Base-by-base conservation (phyloP, 1,140 invertebrate genomes). In the Idris sp. region DNA sequence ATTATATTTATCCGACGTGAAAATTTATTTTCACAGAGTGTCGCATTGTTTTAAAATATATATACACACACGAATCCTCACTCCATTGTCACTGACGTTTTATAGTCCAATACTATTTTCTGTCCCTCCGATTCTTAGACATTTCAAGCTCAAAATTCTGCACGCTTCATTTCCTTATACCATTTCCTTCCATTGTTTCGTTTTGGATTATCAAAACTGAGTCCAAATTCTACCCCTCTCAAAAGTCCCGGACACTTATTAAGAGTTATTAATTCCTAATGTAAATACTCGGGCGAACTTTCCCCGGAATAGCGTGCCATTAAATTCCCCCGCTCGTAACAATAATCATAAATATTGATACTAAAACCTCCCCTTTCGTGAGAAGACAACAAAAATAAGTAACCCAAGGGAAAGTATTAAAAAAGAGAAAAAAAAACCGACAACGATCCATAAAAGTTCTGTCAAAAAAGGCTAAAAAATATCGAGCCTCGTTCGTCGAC, bases 241-340 rank as follows among this genome's bases (percentile, higher is more conserved):
- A 30, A 61, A 69, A 71, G 28, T 53, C 41, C 31, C 25, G 31
- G 41, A 56, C 49, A 71, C 43, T 71, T 71, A 71, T 71, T 71
- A 71, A 71, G 56, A 62, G 54, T 62, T 71, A 71, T 71, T 71
- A 71, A 71, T 62, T 71, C 41, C 49, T 71, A 40, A 71, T 71
- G 56, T 62, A 71, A 71, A 71, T 71, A 71, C 56, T 25, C 6
- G 56, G 18, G n/a, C 53, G 54, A 69, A 69, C 15, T 69, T 58
- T 26, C 2, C 14, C 26, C 38, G 64, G 35, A 43, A 51, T 40
- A 31, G 54, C 26, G 48, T 25, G 38, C 53, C 44, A 40, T 59
- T 62, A 48, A 62, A 22, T 13, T 49, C 46, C 48, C 31, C 15
- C 18, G 38, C 31, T 53, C 67, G 48, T 71, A 71, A 71, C 67